Evolutionary conservation across 1,140 invertebrate genomes (phyloP), one percentile per base, ranked within the genome.

Genomic region (Dendroctonus valens): DNA sequence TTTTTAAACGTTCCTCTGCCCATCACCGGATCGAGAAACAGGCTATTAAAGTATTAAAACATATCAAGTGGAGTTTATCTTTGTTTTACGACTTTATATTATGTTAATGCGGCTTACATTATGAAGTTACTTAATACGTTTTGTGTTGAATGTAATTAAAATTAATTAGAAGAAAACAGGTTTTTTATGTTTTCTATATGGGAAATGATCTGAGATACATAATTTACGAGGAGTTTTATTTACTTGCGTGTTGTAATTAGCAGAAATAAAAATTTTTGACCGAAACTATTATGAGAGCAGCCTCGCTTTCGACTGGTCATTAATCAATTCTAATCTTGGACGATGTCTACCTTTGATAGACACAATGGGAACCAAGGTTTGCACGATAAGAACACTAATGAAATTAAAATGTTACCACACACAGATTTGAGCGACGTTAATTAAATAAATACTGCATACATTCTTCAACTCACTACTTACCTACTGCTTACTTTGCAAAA

Each of bases 71-170:
- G 11, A 51, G 11, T 51, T 51, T 51, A 51, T 51, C 49, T 51
- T 51, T 51, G 9, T 51, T 15, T n/a, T 51, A 51, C 49, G 53
- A 55, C 53, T n/a, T 58, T 11, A 58, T 58, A 58, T 58, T 58
- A 58, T 58, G 55, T 44, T 58, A 58, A 58, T 58, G 52, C n/a
- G n/a, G 11, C 50, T 61, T 61, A 51, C 48, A 61, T 61, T 50
- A 51, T 41, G 52, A 12, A 51, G 37, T 51, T 51, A 61, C 38
- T 61, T 51, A 51, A 61, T 61, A 61, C 38, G 48, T 51, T 61
- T 61, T 61, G 46, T 61, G 59, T 41, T 61, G 59, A 50, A 61
- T 61, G 37, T 50, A 61, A 61, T 61, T 61, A 61, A 61, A 61
- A 61, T 51, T 61, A 61, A 61, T 61, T 51, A 61, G 48, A 61